Percentiles rank a stretch among this genome's conserved stretches.
Evolutionary conservation across 2,888 invertebrate genomes (phyloP).

Genomic region (Pollenia griseotomentosa): DNA sequence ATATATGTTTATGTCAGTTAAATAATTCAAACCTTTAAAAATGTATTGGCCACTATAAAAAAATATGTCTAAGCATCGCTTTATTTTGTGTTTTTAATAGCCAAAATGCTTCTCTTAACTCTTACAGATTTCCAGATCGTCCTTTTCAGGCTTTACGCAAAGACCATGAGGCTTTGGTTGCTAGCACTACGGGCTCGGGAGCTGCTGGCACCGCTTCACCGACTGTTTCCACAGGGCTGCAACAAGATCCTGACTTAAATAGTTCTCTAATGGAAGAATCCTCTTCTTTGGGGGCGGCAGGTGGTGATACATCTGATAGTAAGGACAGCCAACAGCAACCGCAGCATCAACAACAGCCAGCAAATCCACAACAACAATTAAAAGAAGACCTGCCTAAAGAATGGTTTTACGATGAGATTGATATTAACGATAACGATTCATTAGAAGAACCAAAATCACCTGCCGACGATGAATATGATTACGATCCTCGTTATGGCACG

Average conservation of each 20-base stretch:
- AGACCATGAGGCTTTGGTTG: conserved; percentile 81
- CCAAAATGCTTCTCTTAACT: conserved; percentile 11
- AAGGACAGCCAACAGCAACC: conserved; percentile 90
- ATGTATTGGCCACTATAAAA: too few species aligned
- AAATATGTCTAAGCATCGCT: too few species aligned
- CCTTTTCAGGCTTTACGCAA: conserved; percentile 83
- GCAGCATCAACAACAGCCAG: conserved; percentile 86
- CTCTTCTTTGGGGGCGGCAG: conserved; percentile 83
- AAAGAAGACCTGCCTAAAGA: conserved; percentile 93
- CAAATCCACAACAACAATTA: conserved; percentile 86
- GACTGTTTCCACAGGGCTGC: conserved; percentile 67
- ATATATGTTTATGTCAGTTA: too few species aligned
- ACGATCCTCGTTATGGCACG: conserved; percentile 86
- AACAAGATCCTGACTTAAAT: conserved; percentile 81
- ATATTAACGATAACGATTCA: conserved; percentile 95
- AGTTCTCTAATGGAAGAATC: conserved; percentile 83
- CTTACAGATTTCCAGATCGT: conserved; percentile 82
- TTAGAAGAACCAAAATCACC: conserved; percentile 96
- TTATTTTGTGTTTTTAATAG: too few species aligned
- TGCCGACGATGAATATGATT: conserved; percentile 96
- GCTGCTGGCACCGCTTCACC: conserved; percentile 76
- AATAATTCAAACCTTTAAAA: too few species aligned
- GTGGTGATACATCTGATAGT: conserved; percentile 87
- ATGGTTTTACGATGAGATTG: conserved; percentile 95
- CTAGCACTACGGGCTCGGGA: conserved; percentile 74